Evolutionary conservation across 2,113 vertebrate species (phyloP).

Genomic region (Uria aalge): DNA sequence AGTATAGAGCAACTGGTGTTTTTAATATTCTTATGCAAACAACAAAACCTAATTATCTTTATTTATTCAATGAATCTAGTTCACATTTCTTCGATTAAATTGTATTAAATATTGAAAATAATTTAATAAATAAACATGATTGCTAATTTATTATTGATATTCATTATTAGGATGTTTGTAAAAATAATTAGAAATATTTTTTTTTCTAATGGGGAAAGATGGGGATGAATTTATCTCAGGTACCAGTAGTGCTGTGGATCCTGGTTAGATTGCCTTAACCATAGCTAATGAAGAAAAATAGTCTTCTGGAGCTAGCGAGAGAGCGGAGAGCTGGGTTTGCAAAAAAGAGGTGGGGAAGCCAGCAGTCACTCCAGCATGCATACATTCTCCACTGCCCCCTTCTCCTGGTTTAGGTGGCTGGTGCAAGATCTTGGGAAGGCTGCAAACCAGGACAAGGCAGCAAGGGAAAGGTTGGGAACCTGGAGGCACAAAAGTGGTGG

Average conservation of each 20-base stretch:
- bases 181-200: conserved; percentile 35
- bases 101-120: conserved; percentile 72
- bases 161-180: conserved; percentile 20
- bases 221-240: not conserved
- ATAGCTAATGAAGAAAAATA: not conserved
- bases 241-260: not conserved
- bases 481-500: not conserved
- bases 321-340: not conserved
- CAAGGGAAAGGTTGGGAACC: not conserved
- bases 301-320: not conserved
- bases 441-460: not conserved
- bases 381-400: rapidly evolving
- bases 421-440: not conserved
- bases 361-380: not conserved
- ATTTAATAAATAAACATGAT: conserved; percentile 64
- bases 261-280: not conserved
- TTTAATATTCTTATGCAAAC: conserved; percentile 63
- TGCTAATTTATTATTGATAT: conserved; percentile 66
- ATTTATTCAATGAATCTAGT: conserved; percentile 55
- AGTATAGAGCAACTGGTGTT: conserved; percentile 16
- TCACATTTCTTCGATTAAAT: conserved; percentile 71
- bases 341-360: not conserved
- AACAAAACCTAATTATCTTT: conserved; percentile 48
- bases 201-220: not conserved
- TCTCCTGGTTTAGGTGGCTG: not conserved